Base-by-base conservation (phyloP, 1,140 invertebrate species). In the Sinella curviseta region DNA sequence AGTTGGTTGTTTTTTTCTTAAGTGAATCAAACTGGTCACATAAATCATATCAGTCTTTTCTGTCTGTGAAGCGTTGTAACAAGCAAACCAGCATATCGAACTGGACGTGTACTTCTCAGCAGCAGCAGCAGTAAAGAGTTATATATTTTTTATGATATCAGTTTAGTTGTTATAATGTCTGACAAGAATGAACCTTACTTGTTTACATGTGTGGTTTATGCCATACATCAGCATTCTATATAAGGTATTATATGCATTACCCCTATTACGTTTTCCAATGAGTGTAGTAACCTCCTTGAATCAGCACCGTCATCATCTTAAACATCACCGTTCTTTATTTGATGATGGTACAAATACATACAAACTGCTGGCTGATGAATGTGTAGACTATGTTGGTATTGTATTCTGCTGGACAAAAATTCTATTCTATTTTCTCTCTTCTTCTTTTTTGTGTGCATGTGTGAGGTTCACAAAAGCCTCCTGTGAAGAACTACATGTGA, bases 11-110 rank as follows among this genome's bases (percentile, higher is more conserved):
- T n/a, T n/a, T n/a, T n/a, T n/a, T n/a, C n/a, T n/a, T n/a, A n/a
- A n/a, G n/a, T n/a, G n/a, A 70, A 33, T 70, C 65, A 70, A 70
- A 70, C 65, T 70, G 65, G 65, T 70, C 65, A 33, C 65, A 70
- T 70, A 70, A 70, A 70, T 70, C 65, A 70, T 70, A 30, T 70
- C 65, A 31, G 12, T 48, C 8, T 26, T 26, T 16, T 65, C 57
- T 65, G 57, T 16, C 24, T 65, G n/a, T 26, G 57, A 26, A 65
- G 57, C n/a, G n/a, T n/a, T 16, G 57, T 17, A 33, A 12, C 65
- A 33, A 70, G 31, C 14, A 70, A 70, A 33, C 65, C 65, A 70
- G 65, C 30, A 31, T 70, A 70, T 70, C n/a, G 31, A 33, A n/a
- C 65, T 70, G 30, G 65, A 70, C 65, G n/a, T 65, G 14, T 26